phyloP scores from a whole-genome alignment of 2,113 vertebrate genomes.

The Glaucomys volans region DNA sequence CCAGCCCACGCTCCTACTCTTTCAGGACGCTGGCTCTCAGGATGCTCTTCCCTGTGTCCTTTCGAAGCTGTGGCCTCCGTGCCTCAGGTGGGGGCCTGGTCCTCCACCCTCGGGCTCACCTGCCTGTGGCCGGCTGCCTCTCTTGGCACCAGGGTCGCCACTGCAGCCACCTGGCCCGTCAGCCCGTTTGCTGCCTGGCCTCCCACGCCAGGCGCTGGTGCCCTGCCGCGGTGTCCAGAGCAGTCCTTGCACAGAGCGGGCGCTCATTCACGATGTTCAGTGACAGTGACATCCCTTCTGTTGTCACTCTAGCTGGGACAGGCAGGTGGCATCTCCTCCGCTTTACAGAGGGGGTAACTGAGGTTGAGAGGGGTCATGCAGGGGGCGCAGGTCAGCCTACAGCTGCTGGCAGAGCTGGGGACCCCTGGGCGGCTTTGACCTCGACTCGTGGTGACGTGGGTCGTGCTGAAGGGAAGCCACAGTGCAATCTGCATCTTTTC shows the following conservation, averaged over 20 bases:
- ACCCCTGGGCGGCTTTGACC: not conserved
- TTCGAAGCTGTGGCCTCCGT: accelerated
- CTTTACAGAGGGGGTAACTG: not conserved
- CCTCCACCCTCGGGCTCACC: no score
- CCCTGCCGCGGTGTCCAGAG: not conserved
- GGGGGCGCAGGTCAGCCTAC: not conserved
- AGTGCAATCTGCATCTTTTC: not conserved
- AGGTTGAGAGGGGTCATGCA: not conserved
- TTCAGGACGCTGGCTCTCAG: not conserved
- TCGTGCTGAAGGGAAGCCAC: not conserved
- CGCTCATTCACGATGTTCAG: not conserved
- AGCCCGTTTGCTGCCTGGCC: not conserved
- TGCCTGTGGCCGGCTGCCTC: no score
- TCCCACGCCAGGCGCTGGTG: not conserved
- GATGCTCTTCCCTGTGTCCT: not conserved
- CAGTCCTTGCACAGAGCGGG: not conserved
- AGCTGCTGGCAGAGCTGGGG: not conserved
- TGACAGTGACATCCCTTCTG: accelerated
- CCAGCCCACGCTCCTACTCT: not conserved
- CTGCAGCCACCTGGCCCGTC: accelerated
- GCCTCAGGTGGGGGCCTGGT: no score
- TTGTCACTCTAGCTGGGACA: not conserved
- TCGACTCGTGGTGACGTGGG: no score
- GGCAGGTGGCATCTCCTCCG: not conserved
- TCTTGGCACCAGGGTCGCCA: not conserved